phyloP scores from a whole-genome alignment of 37 sponge, comb jelly and placozoan species.

The Aplysina aerophoba region DNA sequence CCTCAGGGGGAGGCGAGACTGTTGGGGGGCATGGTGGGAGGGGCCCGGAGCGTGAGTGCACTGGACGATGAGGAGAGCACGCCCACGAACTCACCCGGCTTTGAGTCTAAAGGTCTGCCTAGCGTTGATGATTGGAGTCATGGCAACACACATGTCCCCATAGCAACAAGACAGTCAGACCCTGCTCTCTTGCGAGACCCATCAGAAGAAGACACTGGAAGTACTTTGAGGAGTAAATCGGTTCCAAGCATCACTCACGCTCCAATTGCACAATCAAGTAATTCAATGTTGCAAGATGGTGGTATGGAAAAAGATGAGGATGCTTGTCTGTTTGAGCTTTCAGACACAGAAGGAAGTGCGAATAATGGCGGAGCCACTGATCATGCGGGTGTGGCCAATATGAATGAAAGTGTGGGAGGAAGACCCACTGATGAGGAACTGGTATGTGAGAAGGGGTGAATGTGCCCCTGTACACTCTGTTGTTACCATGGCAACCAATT shows the following conservation, averaged over 20 bases:
- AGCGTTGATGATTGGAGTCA: not conserved
- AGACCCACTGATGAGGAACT: not conserved
- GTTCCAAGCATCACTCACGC: no score
- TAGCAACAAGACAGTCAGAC: no score
- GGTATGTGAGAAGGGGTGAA: not conserved
- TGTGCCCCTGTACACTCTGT: not conserved
- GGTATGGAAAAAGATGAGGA: not conserved
- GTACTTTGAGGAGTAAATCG: no score
- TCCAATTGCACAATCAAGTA: no score
- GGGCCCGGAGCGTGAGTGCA: not conserved
- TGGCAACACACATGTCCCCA: no score
- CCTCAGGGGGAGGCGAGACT: not conserved
- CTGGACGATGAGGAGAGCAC: conserved; percentile 13
- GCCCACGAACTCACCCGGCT: not conserved
- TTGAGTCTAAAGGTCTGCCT: not conserved
- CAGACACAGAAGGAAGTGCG: not conserved
- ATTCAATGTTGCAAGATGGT: no score
- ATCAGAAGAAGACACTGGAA: no score
- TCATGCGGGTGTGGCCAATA: not conserved
- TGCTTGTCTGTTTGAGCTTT: conserved; percentile 11
- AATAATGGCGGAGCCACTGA: not conserved
- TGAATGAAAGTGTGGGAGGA: not conserved
- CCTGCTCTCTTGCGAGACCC: no score
- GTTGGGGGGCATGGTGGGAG: no score
- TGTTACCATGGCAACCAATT: no score